A percentile compares a stretch with the other conserved stretches of the same genome.
Evolutionary conservation across 2,797 vertebrate genomes (phyloP).

Genomic region (Pithecia hirsuta): DNA sequence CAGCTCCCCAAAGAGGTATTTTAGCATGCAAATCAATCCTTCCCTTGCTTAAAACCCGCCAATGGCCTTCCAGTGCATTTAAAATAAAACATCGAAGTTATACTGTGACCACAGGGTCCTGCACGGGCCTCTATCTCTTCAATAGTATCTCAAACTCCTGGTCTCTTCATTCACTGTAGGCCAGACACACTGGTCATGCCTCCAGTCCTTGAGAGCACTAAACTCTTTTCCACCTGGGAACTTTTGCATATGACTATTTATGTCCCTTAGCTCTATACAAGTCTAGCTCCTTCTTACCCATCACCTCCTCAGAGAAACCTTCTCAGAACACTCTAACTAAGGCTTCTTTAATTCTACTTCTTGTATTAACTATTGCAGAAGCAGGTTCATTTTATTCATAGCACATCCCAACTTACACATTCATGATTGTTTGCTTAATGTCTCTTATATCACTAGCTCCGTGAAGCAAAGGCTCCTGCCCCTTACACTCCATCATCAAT

Average conservation of each 20-base stretch:
- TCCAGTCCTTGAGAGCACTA: background rate
- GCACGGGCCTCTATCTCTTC: background rate
- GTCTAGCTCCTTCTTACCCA: background rate
- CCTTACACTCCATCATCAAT: background rate
- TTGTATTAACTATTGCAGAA: background rate
- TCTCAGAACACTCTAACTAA: background rate
- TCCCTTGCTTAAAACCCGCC: conserved; percentile 22
- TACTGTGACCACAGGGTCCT: background rate
- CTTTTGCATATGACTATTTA: background rate
- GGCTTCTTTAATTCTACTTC: background rate
- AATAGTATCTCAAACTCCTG: background rate
- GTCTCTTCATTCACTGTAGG: background rate
- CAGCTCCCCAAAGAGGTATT: conserved; percentile 31
- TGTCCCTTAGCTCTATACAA: background rate
- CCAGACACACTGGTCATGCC: background rate
- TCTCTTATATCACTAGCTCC: background rate
- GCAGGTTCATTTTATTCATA: conserved; percentile 26
- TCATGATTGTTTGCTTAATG: background rate
- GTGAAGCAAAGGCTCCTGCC: background rate
- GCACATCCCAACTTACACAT: background rate
- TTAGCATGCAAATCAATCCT: conserved; percentile 42
- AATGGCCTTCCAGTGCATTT: background rate
- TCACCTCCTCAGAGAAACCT: background rate
- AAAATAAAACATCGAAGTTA: conserved; percentile 3
- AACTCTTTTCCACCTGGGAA: background rate